These are phyloP conservation scores for Ariolimax columbianus DNA, from an alignment of 2,888 invertebrate genomes.

Conservation along the genomic window DNA sequence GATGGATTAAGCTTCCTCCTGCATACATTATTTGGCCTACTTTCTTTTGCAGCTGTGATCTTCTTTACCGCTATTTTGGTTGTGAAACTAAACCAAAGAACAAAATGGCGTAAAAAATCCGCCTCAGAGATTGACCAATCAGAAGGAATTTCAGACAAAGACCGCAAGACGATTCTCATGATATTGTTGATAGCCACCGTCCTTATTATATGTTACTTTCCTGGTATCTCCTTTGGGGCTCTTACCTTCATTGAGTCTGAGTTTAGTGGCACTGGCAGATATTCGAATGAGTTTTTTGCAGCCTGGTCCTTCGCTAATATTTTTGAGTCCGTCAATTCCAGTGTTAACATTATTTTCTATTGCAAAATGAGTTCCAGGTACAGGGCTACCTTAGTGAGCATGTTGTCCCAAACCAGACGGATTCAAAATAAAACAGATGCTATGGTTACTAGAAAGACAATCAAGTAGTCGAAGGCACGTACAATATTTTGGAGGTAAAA, in stretches of 20 bases:
- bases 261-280: slow-evolving; percentile 12
- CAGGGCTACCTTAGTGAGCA: neutral
- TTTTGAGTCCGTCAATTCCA: slow-evolving; percentile 19
- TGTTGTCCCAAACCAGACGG: no score
- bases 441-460: no score
- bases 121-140: neutral
- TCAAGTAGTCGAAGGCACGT: no score
- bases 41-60: slow-evolving; percentile 11
- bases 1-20: slow-evolving; percentile 20
- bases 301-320: slow-evolving; percentile 16
- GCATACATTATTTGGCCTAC: neutral
- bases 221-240: neutral
- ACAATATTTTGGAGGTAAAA: no score
- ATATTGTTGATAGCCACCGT: slow-evolving; percentile 10
- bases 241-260: neutral
- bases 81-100: neutral
- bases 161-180: slow-evolving; percentile 4
- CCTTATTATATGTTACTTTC: neutral
- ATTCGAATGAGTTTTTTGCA: neutral
- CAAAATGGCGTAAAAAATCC: neutral
- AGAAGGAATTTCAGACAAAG: slow-evolving; percentile 3
- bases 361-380: slow-evolving; percentile 22
- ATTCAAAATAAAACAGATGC: no score
- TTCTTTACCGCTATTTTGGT: slow-evolving; percentile 19
- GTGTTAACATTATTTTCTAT: slow-evolving; percentile 21